Base-by-base conservation (phyloP, 2,113 vertebrate genomes). In the Thoracochromis brauschi region DNA sequence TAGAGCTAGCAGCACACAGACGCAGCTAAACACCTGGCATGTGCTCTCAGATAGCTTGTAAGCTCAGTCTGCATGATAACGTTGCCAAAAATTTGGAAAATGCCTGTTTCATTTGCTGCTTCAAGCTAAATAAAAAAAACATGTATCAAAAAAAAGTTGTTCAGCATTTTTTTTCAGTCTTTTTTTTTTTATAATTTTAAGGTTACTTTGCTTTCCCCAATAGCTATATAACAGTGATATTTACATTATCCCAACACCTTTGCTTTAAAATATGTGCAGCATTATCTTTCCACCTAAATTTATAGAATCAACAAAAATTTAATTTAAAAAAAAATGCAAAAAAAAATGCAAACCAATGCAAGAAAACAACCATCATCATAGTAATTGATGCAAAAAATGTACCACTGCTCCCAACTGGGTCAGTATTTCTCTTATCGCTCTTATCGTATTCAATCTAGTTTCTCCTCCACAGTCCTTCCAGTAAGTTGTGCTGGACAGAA, bases 271-370 rank as follows among this genome's bases (percentile, higher is more conserved):
- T 26, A 47, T 75, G 42, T 10, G 1, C 21, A 45, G 60, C 21
- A 17, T 33, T 51, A 9, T 51, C 16, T 78, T 31, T 51, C 26
- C 4, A 51, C 24, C 26, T 78, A 26, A 78, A 51, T 78, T 33
- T 51, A 19, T 31, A 51, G 29, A 51, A 51, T 78, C 26, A 1
- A 31, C 6, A 78, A 51, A 33, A 13, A 2, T 5, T 4, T 0
- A 6, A 78, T 2, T 3, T 0, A 2, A 26, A 57, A 26, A 14
- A 47, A 45, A 47, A 24, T 6, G 38, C 12, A 11, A 10, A 63
- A 14, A 14, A 6, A 71, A 45, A 26, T 6, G 40, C 13, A 47
- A 45, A 17, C 24, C 24, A 29, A 26, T 47, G 10, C 17, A 13
- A 33, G 2, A 51, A 49, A 49, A 49, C 16, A 78, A 1, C 0